phyloP scores from a whole-genome alignment of 2,888 invertebrate genomes.

The Galerucella calmariensis region DNA sequence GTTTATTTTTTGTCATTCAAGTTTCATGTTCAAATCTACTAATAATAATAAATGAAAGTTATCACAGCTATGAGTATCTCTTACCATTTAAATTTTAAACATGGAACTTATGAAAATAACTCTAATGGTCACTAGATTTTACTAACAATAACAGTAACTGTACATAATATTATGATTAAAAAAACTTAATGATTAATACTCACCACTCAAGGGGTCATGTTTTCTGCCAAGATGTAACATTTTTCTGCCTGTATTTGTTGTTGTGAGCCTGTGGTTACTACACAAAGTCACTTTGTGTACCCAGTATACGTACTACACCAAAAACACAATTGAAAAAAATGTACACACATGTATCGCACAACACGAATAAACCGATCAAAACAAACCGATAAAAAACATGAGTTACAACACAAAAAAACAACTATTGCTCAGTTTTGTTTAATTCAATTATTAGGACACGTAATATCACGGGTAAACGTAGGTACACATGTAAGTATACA shows the following conservation, averaged over 20 bases:
- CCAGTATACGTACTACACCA: background rate
- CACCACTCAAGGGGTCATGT: background rate
- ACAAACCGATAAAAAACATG: background rate
- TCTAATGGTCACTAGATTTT: too few relatives aligned
- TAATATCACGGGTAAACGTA: background rate
- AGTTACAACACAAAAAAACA: background rate
- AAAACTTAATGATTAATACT: background rate
- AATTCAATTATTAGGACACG: background rate
- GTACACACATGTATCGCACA: background rate
- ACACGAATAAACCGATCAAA: constrained; percentile 14
- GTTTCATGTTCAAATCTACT: too few relatives aligned
- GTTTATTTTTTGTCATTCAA: too few relatives aligned
- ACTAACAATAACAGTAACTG: too few relatives aligned
- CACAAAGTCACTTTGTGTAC: background rate
- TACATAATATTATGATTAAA: too few relatives aligned
- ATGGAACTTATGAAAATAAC: too few relatives aligned
- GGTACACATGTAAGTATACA: background rate
- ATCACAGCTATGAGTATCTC: too few relatives aligned
- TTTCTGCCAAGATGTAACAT: background rate
- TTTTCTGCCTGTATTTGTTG: background rate
- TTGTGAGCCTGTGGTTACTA: background rate
- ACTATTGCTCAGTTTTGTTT: background rate
- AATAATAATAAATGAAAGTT: too few relatives aligned
- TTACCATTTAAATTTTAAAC: too few relatives aligned
- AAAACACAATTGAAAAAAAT: background rate